A percentile compares a stretch with the other conserved stretches of the same genome.
These are phyloP conservation scores for Drosophila novamexicana DNA, from an alignment of 1,140 invertebrate genomes.

Conservation along the genomic window DNA sequence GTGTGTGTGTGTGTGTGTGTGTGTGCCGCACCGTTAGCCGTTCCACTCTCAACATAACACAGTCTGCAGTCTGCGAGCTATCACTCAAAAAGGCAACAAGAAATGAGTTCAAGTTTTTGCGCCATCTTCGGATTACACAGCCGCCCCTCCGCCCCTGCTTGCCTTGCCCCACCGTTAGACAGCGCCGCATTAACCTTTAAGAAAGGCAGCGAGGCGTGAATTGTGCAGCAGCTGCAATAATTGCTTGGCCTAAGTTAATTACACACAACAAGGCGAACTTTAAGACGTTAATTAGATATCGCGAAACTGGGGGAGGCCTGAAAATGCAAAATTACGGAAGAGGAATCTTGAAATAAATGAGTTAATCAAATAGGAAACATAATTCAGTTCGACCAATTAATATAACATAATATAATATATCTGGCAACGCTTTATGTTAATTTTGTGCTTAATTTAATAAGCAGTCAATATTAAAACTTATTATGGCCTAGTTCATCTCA, in stretches of 20 bases:
- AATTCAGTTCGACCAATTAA: not conserved
- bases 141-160: not conserved
- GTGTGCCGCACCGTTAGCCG: conserved; percentile 31
- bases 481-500: too few species aligned
- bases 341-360: not conserved
- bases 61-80: conserved; percentile 13
- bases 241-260: conserved; percentile 48
- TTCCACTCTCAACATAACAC: conserved; percentile 20
- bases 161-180: not conserved
- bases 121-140: conserved; percentile 29
- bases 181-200: conserved; percentile 40
- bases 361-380: not conserved
- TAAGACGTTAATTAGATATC: conserved; percentile 30
- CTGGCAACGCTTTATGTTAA: not conserved
- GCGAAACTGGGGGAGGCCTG: conserved; percentile 1
- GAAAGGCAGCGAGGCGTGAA: conserved; percentile 56
- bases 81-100: conserved; percentile 35
- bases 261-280: conserved; percentile 29
- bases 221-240: conserved; percentile 44
- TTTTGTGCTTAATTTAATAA: not conserved
- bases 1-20: not conserved
- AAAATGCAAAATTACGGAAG: conserved; percentile 13
- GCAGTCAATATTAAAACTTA: not conserved
- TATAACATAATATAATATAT: too few species aligned
- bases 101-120: conserved; percentile 57